These are phyloP conservation scores for Eueides isabella DNA, from an alignment of 1,140 invertebrate species.

Conservation along the genomic window DNA sequence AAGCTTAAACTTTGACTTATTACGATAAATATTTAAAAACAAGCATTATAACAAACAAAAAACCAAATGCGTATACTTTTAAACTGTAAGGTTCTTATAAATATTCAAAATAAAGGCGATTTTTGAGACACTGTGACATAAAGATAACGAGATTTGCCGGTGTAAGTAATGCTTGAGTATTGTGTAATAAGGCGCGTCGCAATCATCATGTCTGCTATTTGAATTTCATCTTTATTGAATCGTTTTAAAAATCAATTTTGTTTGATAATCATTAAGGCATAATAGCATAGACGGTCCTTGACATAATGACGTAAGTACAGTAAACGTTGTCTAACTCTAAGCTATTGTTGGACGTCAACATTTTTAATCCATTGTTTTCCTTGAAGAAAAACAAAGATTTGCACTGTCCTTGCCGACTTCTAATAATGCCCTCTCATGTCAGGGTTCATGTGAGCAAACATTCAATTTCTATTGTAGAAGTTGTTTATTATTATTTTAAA, in stretches of 20 bases:
- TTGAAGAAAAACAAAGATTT: slow-evolving; percentile 23
- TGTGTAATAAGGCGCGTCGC: slow-evolving; percentile 24
- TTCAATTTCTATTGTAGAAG: neutral
- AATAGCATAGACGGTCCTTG: slow-evolving; percentile 41
- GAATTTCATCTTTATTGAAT: slow-evolving; percentile 22
- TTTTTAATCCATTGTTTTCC: slow-evolving; percentile 26
- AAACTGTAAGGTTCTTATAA: neutral
- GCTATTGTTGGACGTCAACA: slow-evolving; percentile 26
- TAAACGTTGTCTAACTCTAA: slow-evolving; percentile 31
- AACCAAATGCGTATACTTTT: neutral
- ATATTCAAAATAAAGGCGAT: neutral
- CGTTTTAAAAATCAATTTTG: slow-evolving; percentile 22
- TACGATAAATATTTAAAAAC: slow-evolving; percentile 2
- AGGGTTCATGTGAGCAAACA: neutral
- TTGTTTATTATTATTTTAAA: neutral
- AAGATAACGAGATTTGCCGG: neutral
- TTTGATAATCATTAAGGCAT: neutral
- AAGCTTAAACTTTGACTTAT: slow-evolving; percentile 4
- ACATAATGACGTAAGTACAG: slow-evolving; percentile 37
- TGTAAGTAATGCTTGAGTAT: neutral
- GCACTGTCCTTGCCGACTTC: neutral
- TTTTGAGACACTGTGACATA: neutral
- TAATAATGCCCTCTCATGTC: neutral
- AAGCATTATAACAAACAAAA: neutral
- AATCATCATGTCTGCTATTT: slow-evolving; percentile 1